These are phyloP conservation scores for Geopemphigus sp. DNA, from an alignment of 1,140 invertebrate genomes.

Conservation along the genomic window DNA sequence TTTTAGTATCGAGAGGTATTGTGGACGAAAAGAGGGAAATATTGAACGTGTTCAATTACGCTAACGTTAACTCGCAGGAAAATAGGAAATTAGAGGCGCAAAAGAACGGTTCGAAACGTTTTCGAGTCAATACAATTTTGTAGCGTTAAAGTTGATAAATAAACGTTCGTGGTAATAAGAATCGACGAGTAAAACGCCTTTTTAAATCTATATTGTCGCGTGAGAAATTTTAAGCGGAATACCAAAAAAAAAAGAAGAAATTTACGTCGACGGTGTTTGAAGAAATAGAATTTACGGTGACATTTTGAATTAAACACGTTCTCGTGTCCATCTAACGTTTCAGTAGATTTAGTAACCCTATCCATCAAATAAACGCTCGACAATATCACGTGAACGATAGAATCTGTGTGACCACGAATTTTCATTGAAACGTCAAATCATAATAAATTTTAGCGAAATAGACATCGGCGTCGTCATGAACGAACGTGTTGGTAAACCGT, in stretches of 20 bases:
- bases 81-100: background rate
- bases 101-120: background rate
- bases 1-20: background rate
- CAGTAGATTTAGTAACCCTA: slow-evolving; percentile 26
- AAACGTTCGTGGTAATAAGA: background rate
- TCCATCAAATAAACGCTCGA: background rate
- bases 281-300: slow-evolving; percentile 25
- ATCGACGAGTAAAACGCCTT: background rate
- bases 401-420: background rate
- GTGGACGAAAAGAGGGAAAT: background rate
- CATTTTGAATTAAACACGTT: slow-evolving; percentile 29
- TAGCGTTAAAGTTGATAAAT: background rate
- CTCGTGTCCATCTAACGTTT: slow-evolving; percentile 1
- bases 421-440: background rate
- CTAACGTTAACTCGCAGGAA: background rate
- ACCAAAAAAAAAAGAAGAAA: slow-evolving; percentile 1
- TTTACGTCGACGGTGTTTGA: background rate
- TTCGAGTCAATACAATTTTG: background rate
- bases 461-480: too few species aligned
- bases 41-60: background rate
- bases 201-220: background rate
- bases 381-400: background rate
- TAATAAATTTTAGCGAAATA: background rate
- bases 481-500: too few species aligned
- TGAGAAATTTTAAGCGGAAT: background rate